phyloP scores from a whole-genome alignment of 2,888 invertebrate species.

The Romanomermis culicivorax region DNA sequence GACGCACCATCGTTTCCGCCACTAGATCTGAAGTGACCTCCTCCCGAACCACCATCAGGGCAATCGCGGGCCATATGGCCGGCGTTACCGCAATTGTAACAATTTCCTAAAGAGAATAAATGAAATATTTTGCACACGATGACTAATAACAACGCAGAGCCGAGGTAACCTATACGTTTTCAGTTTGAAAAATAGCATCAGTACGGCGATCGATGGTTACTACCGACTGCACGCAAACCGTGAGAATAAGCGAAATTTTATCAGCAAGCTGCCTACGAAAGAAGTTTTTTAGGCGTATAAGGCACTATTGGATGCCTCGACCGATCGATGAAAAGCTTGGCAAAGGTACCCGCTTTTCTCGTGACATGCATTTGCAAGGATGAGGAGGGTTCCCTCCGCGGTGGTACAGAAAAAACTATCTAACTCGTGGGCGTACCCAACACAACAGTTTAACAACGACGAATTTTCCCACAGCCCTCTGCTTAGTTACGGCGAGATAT shows the following conservation, averaged over 20 bases:
- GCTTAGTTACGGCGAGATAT: no score
- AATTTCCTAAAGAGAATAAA: conserved; percentile 20
- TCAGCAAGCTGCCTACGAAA: no score
- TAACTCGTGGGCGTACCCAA: no score
- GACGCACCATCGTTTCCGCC: conserved; percentile 5
- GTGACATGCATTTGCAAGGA: no score
- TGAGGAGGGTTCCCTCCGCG: no score
- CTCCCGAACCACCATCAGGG: neutral
- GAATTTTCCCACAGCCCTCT: no score
- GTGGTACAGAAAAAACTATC: no score
- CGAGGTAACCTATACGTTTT: conserved; percentile 10
- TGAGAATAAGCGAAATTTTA: no score
- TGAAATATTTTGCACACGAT: neutral
- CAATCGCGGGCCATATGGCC: conserved; percentile 15
- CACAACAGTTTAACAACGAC: no score
- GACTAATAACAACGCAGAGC: neutral
- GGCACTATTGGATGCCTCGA: no score
- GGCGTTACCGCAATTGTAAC: conserved; percentile 24
- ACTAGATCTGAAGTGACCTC: neutral
- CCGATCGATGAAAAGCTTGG: no score
- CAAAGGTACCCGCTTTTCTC: no score
- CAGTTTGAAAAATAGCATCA: conserved; percentile 5
- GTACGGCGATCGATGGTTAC: neutral
- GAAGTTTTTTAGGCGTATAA: neutral
- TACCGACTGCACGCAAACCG: neutral